These are phyloP conservation scores for Tethea ocularis DNA, from an alignment of 2,888 invertebrate species.

Conservation along the genomic window DNA sequence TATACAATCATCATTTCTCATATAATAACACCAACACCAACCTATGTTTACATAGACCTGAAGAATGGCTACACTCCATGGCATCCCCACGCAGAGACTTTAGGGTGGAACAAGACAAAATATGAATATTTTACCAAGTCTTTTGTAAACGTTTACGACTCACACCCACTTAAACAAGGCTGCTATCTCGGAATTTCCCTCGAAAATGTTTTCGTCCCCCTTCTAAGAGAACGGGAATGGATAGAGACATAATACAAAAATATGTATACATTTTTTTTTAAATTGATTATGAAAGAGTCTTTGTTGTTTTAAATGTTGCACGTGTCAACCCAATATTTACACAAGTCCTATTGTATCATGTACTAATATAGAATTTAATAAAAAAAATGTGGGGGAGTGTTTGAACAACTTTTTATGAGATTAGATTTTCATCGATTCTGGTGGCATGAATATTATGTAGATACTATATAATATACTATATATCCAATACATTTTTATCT, in stretches of 20 bases:
- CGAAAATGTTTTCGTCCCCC: conserved; percentile 25
- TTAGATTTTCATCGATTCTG: no score
- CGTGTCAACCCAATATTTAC: no score
- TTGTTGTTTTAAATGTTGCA: background rate
- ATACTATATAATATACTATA: no score
- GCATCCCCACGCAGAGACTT: background rate
- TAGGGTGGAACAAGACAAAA: conserved; percentile 23
- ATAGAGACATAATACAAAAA: background rate
- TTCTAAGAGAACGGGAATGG: background rate
- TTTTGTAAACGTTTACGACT: conserved; percentile 52
- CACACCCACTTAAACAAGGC: conserved; percentile 39
- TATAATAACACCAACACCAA: no score
- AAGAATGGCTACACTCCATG: background rate
- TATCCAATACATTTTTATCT: no score
- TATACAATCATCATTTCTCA: background rate
- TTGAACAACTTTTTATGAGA: no score
- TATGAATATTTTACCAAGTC: conserved; percentile 59
- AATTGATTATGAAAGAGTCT: background rate
- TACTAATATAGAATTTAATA: no score
- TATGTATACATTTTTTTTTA: background rate
- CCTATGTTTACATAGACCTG: background rate
- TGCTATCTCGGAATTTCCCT: conserved; percentile 36
- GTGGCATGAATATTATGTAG: no score
- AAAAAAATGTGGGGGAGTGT: no score
- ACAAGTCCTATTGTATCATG: no score